phyloP scores from a whole-genome alignment of 37 sponge, comb jelly and placozoan species.

The Diacarnus erythraeanus region DNA sequence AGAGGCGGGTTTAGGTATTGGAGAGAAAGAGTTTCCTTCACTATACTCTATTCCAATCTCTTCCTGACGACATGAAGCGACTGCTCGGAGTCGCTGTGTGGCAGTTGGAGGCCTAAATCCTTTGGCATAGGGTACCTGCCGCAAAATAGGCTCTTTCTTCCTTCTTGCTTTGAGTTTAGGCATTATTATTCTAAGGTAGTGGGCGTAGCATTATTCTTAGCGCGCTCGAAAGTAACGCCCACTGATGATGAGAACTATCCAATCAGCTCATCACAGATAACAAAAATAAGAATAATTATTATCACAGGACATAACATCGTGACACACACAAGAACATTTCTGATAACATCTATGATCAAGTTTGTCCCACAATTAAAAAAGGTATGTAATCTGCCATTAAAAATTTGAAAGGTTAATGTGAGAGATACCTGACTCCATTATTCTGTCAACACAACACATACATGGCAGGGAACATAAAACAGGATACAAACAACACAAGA shows the following conservation, averaged over 20 bases:
- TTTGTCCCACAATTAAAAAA: too few relatives aligned
- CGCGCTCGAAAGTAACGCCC: too few relatives aligned
- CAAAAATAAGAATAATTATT: too few relatives aligned
- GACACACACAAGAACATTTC: too few relatives aligned
- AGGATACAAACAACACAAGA: too few relatives aligned
- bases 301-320: too few relatives aligned
- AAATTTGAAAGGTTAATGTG: background rate
- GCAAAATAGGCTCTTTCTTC: background rate
- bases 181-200: constrained; percentile 21
- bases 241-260: too few relatives aligned
- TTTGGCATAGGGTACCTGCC: constrained; percentile 65
- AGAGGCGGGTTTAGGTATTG: constrained; percentile 74
- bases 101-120: constrained; percentile 73
- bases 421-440: background rate
- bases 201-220: too few relatives aligned
- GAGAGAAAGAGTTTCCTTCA: constrained; percentile 38
- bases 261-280: too few relatives aligned
- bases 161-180: constrained; percentile 8
- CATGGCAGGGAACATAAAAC: background rate
- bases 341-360: too few relatives aligned
- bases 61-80: background rate
- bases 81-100: constrained; percentile 42
- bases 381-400: too few relatives aligned
- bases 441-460: background rate
- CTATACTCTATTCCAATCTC: constrained; percentile 19